Conservation (phyloP, 37 sponge, comb jelly and placozoan genomes). For the Mnemiopsis leidyi region DNA sequence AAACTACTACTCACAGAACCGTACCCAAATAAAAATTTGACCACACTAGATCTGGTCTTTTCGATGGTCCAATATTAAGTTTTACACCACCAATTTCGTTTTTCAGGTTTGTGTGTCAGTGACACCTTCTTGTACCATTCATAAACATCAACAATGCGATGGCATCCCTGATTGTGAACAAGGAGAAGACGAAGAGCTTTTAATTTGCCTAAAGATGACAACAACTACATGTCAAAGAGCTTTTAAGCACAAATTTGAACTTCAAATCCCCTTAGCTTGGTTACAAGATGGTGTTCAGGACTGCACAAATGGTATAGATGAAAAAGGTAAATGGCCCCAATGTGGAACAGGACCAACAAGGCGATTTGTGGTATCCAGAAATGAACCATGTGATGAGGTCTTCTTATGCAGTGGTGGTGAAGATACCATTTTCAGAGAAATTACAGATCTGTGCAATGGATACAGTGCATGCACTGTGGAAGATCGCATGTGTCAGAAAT, state of each 20-base stretch:
- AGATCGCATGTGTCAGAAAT: neutral
- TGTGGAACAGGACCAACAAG: neutral
- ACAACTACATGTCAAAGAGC: neutral
- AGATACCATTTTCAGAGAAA: neutral
- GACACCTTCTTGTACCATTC: neutral
- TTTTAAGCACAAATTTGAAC: neutral
- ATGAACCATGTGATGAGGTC: neutral
- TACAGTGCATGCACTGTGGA: neutral
- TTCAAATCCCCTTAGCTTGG: neutral
- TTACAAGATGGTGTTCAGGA: neutral
- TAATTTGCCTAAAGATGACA: neutral
- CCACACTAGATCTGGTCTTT: too few relatives aligned
- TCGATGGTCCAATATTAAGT: too few relatives aligned
- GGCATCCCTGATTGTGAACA: neutral
- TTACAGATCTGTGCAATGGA: neutral
- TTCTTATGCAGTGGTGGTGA: neutral
- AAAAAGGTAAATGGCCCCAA: neutral
- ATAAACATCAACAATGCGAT: neutral
- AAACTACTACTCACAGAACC: too few relatives aligned
- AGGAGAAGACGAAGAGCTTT: neutral
- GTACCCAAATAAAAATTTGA: too few relatives aligned
- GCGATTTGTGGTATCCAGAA: neutral
- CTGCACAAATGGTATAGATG: neutral
- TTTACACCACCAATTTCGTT: too few relatives aligned
- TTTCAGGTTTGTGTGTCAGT: neutral